These are phyloP conservation scores for Miltochrista miniata DNA, from an alignment of 2,888 invertebrate genomes.

Conservation along the genomic window DNA sequence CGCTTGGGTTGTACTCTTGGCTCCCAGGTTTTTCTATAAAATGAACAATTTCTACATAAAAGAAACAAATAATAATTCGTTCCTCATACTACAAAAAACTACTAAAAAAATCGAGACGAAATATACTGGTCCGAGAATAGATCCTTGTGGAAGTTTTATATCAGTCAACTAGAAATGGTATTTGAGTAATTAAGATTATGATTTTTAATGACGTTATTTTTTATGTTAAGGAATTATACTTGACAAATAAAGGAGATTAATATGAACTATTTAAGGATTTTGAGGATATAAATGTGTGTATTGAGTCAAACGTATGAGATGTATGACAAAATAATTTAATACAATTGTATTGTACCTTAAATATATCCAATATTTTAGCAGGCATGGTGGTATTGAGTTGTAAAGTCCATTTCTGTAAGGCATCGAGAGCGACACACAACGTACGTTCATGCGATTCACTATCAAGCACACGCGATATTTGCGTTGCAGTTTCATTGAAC, in stretches of 20 bases:
- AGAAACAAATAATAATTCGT: not conserved
- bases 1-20: conserved; percentile 90
- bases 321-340: too few species aligned
- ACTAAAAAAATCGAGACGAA: not conserved
- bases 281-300: too few species aligned
- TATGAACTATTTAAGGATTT: too few species aligned
- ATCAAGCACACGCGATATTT: conserved; percentile 91
- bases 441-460: conserved; percentile 97
- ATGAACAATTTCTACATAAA: not conserved
- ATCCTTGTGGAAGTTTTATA: not conserved
- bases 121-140: not conserved
- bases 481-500: conserved; percentile 82
- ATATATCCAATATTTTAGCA: conserved; percentile 39
- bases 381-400: conserved; percentile 52
- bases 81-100: not conserved
- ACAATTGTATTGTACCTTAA: conserved; percentile 51
- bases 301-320: too few species aligned
- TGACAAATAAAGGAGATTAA: too few species aligned
- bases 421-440: conserved; percentile 90
- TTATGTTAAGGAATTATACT: too few species aligned
- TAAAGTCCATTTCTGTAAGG: conserved; percentile 91
- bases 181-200: too few species aligned
- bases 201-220: too few species aligned
- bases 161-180: too few species aligned
- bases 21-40: conserved; percentile 86